A percentile compares a stretch with the other conserved stretches of the same genome.
phyloP scores from a whole-genome alignment of 2,888 invertebrate genomes.

The Cataglyphis livida region DNA sequence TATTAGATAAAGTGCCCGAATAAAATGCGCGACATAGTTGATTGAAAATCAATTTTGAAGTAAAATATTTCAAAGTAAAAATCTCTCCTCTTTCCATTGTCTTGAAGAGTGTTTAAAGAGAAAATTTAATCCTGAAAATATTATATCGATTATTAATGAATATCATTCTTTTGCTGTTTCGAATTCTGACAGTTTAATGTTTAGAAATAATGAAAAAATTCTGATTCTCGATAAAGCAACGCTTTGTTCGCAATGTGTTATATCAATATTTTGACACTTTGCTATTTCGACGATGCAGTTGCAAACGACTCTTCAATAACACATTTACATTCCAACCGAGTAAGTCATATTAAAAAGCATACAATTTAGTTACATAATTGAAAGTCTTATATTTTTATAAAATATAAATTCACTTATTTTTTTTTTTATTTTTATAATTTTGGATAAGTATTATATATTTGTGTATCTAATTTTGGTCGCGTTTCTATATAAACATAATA shows the following conservation, averaged over 20 bases:
- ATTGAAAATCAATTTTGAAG: not conserved
- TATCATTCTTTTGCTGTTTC: not conserved
- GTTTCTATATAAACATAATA: not conserved
- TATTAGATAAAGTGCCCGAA: not conserved
- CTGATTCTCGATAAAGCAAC: not conserved
- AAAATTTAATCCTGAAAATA: not conserved
- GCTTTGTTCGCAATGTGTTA: not conserved
- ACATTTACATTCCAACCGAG: slow-evolving; percentile 10
- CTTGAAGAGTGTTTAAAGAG: not conserved
- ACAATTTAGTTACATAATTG: not conserved
- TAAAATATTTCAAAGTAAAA: not conserved
- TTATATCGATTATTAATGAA: not conserved
- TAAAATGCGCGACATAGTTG: not conserved
- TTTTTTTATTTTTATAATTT: not conserved
- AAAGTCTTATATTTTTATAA: not conserved
- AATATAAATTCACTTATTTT: not conserved
- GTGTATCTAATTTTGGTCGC: not conserved
- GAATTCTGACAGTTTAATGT: not conserved
- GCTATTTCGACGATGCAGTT: slow-evolving; percentile 1
- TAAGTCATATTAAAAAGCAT: slow-evolving; percentile 19
- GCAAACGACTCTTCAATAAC: not conserved
- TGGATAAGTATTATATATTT: not conserved
- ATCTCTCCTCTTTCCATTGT: not conserved
- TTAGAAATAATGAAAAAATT: not conserved
- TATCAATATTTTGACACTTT: slow-evolving; percentile 38